Conservation (phyloP, 2,113 vertebrate genomes). For the Echinops telfairi region DNA sequence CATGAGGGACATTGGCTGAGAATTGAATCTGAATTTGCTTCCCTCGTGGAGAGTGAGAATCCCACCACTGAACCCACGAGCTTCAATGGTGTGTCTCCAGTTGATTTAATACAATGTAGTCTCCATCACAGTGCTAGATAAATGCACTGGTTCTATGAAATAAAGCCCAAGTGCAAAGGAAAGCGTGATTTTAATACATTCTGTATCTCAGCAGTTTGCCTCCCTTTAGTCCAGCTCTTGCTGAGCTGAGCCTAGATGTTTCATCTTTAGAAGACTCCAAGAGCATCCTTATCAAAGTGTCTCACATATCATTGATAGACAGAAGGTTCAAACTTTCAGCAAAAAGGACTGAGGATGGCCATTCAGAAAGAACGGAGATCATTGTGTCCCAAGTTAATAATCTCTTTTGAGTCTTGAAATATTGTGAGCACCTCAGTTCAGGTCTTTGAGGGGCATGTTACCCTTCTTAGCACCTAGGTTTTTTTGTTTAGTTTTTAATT, state of each 20-base stretch:
- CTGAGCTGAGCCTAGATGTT: neutral
- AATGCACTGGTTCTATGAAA: neutral
- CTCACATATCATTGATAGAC: neutral
- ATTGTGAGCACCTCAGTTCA: neutral
- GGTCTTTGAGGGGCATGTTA: neutral
- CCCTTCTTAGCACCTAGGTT: neutral
- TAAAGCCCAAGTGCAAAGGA: neutral
- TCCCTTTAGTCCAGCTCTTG: neutral
- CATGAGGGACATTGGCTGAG: neutral
- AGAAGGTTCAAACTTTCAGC: neutral
- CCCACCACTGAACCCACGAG: neutral
- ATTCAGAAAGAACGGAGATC: neutral
- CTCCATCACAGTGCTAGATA: neutral
- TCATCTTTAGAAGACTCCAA: neutral
- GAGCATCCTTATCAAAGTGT: neutral
- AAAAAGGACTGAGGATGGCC: neutral
- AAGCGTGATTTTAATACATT: neutral
- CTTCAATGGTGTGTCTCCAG: neutral
- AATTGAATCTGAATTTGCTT: neutral
- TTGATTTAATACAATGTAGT: neutral
- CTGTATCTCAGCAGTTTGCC: neutral
- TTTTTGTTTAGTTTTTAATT: too few species aligned
- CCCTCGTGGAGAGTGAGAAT: neutral
- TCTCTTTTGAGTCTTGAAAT: slow-evolving; percentile 2
- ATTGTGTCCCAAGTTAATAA: neutral